phyloP scores from a whole-genome alignment of 2,797 vertebrate species.

The Darevskia mixta region DNA sequence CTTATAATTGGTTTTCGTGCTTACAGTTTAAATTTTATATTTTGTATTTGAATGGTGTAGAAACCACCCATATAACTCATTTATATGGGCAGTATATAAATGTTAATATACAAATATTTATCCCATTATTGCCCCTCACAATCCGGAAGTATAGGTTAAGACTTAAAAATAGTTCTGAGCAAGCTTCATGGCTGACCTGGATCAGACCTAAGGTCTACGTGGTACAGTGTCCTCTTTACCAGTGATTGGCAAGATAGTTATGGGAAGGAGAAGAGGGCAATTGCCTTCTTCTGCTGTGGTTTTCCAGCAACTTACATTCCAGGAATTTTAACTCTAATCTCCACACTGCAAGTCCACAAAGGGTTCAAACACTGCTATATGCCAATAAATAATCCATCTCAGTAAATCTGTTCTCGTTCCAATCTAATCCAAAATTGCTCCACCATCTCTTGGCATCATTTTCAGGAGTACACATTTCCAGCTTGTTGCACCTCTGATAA shows the following conservation, averaged over 20 bases:
- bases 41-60: background rate
- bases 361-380: background rate
- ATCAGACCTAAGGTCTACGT: background rate
- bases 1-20: background rate
- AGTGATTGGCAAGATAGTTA: no score
- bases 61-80: background rate
- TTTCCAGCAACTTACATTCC: background rate
- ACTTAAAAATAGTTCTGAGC: background rate
- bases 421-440: background rate
- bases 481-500: background rate
- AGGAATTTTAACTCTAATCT: background rate
- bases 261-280: no score
- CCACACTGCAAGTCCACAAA: background rate
- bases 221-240: background rate
- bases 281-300: background rate
- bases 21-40: background rate
- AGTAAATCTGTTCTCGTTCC: background rate
- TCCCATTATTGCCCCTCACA: background rate
- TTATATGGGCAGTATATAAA: background rate
- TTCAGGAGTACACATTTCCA: background rate
- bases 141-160: background rate
- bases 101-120: background rate
- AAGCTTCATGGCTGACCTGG: background rate
- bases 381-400: background rate
- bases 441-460: background rate